Evolutionary conservation across 2,888 invertebrate genomes (phyloP).

Genomic region (Metalampra italica): DNA sequence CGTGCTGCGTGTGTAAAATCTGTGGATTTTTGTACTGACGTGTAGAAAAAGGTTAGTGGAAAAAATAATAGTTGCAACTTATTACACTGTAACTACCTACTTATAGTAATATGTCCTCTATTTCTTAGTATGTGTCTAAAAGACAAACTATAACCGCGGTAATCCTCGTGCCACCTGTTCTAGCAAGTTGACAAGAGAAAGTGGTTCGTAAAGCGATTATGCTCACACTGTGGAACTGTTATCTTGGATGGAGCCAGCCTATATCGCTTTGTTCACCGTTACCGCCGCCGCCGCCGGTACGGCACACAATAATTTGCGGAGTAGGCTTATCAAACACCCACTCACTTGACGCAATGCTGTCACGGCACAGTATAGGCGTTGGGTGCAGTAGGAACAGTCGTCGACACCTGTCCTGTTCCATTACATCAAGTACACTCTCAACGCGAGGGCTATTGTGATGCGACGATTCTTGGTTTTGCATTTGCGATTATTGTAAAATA

Average conservation of each 20-base stretch:
- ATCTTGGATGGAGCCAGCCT: not conserved
- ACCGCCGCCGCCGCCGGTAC: constrained; percentile 4
- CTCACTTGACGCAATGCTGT: constrained; percentile 28
- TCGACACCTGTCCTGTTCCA: not conserved
- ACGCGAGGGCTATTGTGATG: too few species aligned
- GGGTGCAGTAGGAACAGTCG: not conserved
- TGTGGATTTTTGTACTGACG: too few species aligned
- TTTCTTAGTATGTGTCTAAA: too few species aligned
- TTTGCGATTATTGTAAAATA: too few species aligned
- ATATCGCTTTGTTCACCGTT: constrained; percentile 1
- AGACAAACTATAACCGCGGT: too few species aligned
- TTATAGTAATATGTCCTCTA: too few species aligned
- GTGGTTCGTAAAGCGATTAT: not conserved
- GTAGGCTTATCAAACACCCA: constrained; percentile 34
- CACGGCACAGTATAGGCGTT: not conserved
- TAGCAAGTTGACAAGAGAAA: not conserved
- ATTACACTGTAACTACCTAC: too few species aligned
- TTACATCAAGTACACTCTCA: too few species aligned
- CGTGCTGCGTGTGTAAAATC: too few species aligned
- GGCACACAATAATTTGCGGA: constrained; percentile 21
- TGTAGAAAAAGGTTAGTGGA: too few species aligned
- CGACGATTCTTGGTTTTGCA: too few species aligned
- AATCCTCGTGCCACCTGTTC: not conserved
- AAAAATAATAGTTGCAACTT: too few species aligned
- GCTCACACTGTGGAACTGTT: not conserved